Percentiles rank a stretch among this genome's conserved stretches.
phyloP scores from a whole-genome alignment of 2,797 vertebrate genomes.

The Orestias chungarensis region DNA sequence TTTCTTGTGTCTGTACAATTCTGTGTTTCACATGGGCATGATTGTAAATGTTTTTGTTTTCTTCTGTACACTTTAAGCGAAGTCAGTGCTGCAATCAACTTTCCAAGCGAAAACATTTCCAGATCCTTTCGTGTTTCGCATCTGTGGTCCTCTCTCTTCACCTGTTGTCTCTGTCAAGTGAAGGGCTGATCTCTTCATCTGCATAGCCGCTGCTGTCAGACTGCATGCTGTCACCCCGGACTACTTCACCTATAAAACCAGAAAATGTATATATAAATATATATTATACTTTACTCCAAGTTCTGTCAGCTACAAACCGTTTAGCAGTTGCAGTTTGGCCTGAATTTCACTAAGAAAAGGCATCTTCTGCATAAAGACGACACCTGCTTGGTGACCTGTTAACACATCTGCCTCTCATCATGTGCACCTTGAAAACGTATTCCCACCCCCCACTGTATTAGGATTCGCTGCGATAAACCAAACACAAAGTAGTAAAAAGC shows the following conservation, averaged over 20 bases:
- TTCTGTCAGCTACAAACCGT: background rate
- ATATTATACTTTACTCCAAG: conserved; percentile 12
- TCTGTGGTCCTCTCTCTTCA: conserved; percentile 14
- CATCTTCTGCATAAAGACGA: conserved; percentile 8
- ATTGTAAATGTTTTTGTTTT: background rate
- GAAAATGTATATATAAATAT: background rate
- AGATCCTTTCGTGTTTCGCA: background rate
- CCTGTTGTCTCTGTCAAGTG: conserved; percentile 37
- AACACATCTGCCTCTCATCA: background rate
- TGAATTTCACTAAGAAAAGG: conserved; percentile 18
- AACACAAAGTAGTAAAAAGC: background rate
- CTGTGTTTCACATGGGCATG: background rate
- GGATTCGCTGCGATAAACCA: background rate
- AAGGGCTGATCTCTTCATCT: conserved; percentile 73
- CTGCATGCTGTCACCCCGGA: conserved; percentile 69
- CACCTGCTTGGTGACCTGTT: conserved; percentile 25
- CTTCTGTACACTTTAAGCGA: background rate
- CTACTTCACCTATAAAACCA: conserved; percentile 63
- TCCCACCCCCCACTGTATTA: background rate
- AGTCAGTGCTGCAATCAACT: background rate
- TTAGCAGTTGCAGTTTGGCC: conserved; percentile 38
- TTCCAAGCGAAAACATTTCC: background rate
- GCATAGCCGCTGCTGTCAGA: conserved; percentile 83
- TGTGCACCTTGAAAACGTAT: background rate
- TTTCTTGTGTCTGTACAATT: conserved; percentile 12